Evolutionary conservation across 2,888 invertebrate species (phyloP), one percentile per base, ranked within the genome.

Genomic region (Gastracanthus pulcherrimus): DNA sequence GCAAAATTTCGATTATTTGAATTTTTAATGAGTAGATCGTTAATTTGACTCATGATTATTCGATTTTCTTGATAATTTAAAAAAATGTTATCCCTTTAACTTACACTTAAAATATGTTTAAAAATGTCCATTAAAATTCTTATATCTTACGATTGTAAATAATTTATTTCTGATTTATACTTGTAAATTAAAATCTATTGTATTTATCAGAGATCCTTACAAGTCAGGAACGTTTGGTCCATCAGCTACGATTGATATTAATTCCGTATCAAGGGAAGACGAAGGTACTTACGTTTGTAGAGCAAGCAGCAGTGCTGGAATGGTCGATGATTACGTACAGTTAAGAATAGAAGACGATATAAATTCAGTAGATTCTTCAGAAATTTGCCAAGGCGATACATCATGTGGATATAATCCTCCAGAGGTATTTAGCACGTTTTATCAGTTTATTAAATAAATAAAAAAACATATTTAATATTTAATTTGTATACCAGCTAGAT

Each of bases 271-370:
- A 0, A 86, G 91, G 5, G 92, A 92, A 0, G 95, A 97, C 88
- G 94, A 94, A 81, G 96, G 96, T 11, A 93, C 94, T 16, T 97
- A 97, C 90, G 93, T 94, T 1, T 97, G 97, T 87, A 92, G 92
- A 1, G 97, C 96, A 0, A 92, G 92, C 0, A 96, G 95, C 80
- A 91, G 93, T 0, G 95, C 95, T 5, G 96, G 96, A 72, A 92
- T 93, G 55, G 92, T 92, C 1, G 94, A 95, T 86, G 95, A 95
- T 80, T 92, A 94, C 70, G 93, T 97, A 80, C 93, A 93, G 80
- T 89, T 96, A 11, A 90, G 93, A 11, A 93, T 96, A 3, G 92
- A 93, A 6, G 89, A 92, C 36, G 92, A 92, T 60, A 87, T 89
- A 88, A 91, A 81, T 87, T 91, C 82, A 77, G 82, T 87, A n/a